phyloP scores from a whole-genome alignment of 2,797 vertebrate species.

The Rhadinocentrus ornatus region DNA sequence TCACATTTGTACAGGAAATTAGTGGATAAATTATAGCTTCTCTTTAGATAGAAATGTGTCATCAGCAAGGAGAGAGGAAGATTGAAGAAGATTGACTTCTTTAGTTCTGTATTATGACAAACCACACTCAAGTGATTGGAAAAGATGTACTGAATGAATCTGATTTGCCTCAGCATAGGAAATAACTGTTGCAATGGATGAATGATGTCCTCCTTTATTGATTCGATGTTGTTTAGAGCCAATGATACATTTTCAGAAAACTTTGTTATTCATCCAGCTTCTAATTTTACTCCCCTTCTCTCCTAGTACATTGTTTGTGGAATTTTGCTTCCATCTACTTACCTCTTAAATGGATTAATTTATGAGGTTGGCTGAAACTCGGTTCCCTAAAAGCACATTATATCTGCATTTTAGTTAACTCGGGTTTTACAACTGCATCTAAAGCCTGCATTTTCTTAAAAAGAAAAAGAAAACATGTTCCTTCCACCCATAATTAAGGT shows the following conservation, averaged over 20 bases:
- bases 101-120: not conserved
- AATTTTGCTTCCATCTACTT: slow-evolving; percentile 10
- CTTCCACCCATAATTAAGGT: not conserved
- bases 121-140: slow-evolving; percentile 15
- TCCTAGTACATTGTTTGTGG: slow-evolving; percentile 8
- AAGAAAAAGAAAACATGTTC: not conserved
- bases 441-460: not conserved
- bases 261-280: slow-evolving; percentile 42
- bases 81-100: slow-evolving; percentile 3
- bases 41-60: not conserved
- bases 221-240: slow-evolving; percentile 48
- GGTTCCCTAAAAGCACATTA: not conserved
- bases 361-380: not conserved
- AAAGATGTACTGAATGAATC: slow-evolving; percentile 13
- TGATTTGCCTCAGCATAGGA: slow-evolving; percentile 55
- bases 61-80: slow-evolving; percentile 6
- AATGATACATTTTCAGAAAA: slow-evolving; percentile 54
- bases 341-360: not conserved
- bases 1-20: slow-evolving; percentile 16
- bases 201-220: slow-evolving; percentile 42
- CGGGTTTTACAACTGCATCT: not conserved
- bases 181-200: slow-evolving; percentile 43
- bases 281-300: slow-evolving; percentile 6
- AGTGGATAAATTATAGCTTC: not conserved
- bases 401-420: not conserved